Conservation (phyloP, 2,888 invertebrate genomes). For the Hypsopygia costalis region DNA sequence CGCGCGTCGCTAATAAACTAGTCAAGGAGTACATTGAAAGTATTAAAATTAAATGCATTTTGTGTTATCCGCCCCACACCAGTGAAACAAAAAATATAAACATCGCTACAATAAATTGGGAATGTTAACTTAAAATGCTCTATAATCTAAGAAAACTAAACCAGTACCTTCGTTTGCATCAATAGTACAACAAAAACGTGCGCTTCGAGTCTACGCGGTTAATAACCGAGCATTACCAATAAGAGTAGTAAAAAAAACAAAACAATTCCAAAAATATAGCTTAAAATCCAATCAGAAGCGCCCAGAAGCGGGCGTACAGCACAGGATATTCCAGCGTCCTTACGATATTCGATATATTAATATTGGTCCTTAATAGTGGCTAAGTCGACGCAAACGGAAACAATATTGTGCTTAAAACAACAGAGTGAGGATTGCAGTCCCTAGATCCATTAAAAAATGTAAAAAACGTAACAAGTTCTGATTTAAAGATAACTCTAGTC, state of each 20-base stretch:
- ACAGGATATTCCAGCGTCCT: slow-evolving; percentile 15
- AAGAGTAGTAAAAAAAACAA: background rate
- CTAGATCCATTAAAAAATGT: slow-evolving; percentile 24
- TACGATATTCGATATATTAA: slow-evolving; percentile 23
- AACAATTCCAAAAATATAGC: slow-evolving; percentile 8
- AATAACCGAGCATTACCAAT: background rate
- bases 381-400: slow-evolving; percentile 16
- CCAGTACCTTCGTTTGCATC: slow-evolving; percentile 28
- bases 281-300: slow-evolving; percentile 3
- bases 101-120: slow-evolving; percentile 39
- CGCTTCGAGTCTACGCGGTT: background rate
- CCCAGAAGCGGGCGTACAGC: slow-evolving; percentile 4
- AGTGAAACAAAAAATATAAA: slow-evolving; percentile 26
- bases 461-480: slow-evolving; percentile 28
- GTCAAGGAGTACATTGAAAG: slow-evolving; percentile 4
- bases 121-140: slow-evolving; percentile 60
- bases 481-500: slow-evolving; percentile 26
- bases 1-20: background rate
- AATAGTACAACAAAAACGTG: slow-evolving; percentile 12
- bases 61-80: slow-evolving; percentile 16
- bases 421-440: slow-evolving; percentile 20
- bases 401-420: slow-evolving; percentile 26
- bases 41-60: slow-evolving; percentile 19
- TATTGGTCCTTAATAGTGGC: slow-evolving; percentile 28
- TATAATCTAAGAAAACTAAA: slow-evolving; percentile 28